A percentile compares a stretch with the other conserved stretches of the same genome.
phyloP scores from a whole-genome alignment of 2,113 vertebrate genomes.

The Boleophthalmus pectinirostris region DNA sequence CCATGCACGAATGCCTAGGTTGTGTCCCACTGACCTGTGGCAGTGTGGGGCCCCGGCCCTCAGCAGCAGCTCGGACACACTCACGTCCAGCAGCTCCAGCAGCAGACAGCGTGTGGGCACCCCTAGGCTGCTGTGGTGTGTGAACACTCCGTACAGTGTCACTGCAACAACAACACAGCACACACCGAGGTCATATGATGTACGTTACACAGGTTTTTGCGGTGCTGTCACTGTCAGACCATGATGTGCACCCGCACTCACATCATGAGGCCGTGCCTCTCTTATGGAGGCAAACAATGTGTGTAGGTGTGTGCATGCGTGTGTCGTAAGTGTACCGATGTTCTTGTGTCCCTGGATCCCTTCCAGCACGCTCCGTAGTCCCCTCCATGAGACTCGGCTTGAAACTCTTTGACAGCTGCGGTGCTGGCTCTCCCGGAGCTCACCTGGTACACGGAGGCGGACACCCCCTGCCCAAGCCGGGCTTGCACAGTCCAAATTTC shows the following conservation, averaged over 20 bases:
- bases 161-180: slow-evolving; percentile 67
- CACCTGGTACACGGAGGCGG: slow-evolving; percentile 89
- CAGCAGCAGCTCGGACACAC: slow-evolving; percentile 91
- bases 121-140: slow-evolving; percentile 82
- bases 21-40: slow-evolving; percentile 41
- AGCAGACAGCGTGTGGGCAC: slow-evolving; percentile 87
- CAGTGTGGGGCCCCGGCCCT: slow-evolving; percentile 69
- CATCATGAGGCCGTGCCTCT: too few species aligned
- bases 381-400: slow-evolving; percentile 75
- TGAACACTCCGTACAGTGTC: slow-evolving; percentile 90
- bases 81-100: slow-evolving; percentile 92
- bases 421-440: slow-evolving; percentile 82
- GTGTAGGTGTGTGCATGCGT: neutral
- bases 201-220: too few species aligned
- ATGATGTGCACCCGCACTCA: neutral
- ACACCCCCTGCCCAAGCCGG: slow-evolving; percentile 87
- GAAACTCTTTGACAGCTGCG: slow-evolving; percentile 88
- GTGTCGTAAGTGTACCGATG: slow-evolving; percentile 79
- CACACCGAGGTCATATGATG: neutral
- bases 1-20: neutral
- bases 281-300: neutral
- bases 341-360: slow-evolving; percentile 90
- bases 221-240: neutral
- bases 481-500: slow-evolving; percentile 89
- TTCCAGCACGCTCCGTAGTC: slow-evolving; percentile 89